Conservation (phyloP, 2,888 invertebrate genomes). For the Notodromas monacha region DNA sequence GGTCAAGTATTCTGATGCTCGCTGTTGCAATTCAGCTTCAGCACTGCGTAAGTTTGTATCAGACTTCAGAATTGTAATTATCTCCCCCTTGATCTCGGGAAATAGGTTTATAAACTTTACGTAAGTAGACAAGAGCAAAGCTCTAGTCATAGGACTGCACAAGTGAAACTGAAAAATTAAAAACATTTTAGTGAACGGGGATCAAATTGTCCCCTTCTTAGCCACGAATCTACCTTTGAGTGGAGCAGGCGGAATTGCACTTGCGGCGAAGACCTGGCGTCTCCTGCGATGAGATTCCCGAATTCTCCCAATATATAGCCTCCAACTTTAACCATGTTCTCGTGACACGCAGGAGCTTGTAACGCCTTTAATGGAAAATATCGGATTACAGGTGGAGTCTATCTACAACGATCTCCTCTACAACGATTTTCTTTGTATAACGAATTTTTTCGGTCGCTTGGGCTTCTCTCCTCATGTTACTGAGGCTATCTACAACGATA, state of each 20-base stretch:
- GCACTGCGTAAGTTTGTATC: constrained; percentile 87
- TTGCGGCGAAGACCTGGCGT: constrained; percentile 75
- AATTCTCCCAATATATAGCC: constrained; percentile 97
- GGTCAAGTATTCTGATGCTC: constrained; percentile 88
- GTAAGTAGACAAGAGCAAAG: constrained; percentile 79
- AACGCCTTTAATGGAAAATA: constrained; percentile 27
- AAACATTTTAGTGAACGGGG: not conserved
- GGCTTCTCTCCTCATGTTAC: no score
- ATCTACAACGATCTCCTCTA: no score
- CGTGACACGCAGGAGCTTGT: constrained; percentile 95
- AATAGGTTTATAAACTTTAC: constrained; percentile 97
- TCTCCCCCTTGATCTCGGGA: constrained; percentile 81
- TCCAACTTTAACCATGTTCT: constrained; percentile 99
- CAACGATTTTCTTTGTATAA: no score
- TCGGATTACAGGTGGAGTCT: no score
- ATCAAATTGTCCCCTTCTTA: not conserved
- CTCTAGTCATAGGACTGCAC: constrained; percentile 84
- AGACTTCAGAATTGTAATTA: constrained; percentile 71
- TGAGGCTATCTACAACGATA: no score
- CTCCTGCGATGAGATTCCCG: constrained; percentile 95
- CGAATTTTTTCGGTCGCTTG: no score
- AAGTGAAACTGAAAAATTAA: constrained; percentile 37
- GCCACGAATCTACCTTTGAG: constrained; percentile 35
- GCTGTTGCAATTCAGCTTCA: constrained; percentile 89
- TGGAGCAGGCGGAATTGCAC: constrained; percentile 93